A percentile compares a stretch with the other conserved stretches of the same genome.
phyloP scores from a whole-genome alignment of 2,888 invertebrate genomes.

The Prosapia bicincta region DNA sequence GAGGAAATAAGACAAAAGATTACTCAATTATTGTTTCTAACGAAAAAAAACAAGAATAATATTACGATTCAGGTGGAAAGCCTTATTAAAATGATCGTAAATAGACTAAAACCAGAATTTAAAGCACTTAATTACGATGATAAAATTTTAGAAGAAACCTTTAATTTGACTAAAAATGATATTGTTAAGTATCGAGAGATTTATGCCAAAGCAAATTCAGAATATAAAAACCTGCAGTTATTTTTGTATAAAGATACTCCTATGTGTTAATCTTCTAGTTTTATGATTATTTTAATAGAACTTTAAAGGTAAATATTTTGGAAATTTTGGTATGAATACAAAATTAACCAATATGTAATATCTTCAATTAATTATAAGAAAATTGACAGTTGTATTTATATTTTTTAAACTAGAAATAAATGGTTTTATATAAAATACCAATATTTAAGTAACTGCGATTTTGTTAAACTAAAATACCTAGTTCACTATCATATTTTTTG shows the following conservation, averaged over 20 bases:
- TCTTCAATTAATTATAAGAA: too few relatives aligned
- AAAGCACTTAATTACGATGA: background rate
- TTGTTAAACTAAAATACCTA: too few relatives aligned
- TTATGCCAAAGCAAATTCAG: background rate
- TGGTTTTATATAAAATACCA: too few relatives aligned
- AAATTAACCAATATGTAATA: too few relatives aligned
- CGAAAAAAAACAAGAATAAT: background rate
- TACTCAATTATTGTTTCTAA: background rate
- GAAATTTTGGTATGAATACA: too few relatives aligned
- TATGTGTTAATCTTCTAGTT: background rate
- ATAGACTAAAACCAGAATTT: background rate
- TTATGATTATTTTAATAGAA: too few relatives aligned
- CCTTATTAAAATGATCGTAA: background rate
- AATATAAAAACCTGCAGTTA: background rate
- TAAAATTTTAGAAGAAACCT: background rate
- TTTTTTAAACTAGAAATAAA: too few relatives aligned
- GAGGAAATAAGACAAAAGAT: background rate
- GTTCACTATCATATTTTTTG: too few relatives aligned
- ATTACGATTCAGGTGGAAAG: background rate
- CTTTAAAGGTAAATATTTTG: too few relatives aligned
- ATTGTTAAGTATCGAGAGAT: background rate
- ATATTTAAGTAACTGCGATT: too few relatives aligned
- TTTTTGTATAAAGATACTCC: background rate
- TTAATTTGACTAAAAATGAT: background rate
- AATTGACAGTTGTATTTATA: too few relatives aligned